Evolutionary conservation across 1,140 invertebrate genomes (phyloP).

Genomic region (Bradysia coprophila): DNA sequence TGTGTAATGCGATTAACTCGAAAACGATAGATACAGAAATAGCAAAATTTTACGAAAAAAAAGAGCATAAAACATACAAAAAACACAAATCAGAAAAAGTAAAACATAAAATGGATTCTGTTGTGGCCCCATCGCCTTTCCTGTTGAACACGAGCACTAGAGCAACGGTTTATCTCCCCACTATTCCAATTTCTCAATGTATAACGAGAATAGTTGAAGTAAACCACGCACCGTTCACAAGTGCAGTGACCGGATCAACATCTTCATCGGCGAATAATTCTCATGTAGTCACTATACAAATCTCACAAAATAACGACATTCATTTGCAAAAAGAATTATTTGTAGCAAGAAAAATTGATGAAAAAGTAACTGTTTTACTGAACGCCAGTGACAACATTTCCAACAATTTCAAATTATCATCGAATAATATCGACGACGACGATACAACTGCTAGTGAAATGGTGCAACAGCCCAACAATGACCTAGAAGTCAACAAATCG

Average conservation of each 20-base stretch:
- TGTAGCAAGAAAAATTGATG: slow-evolving; percentile 11
- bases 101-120: neutral
- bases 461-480: slow-evolving; percentile 16
- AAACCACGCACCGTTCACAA: slow-evolving; percentile 7
- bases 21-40: too few relatives aligned
- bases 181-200: neutral
- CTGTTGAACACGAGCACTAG: neutral
- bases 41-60: too few relatives aligned
- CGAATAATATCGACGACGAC: slow-evolving; percentile 2
- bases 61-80: too few relatives aligned
- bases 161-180: neutral
- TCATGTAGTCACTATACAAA: slow-evolving; percentile 20
- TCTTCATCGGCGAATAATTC: slow-evolving; percentile 10
- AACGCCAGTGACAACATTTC: slow-evolving; percentile 5
- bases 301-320: slow-evolving; percentile 2
- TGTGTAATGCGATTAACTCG: too few relatives aligned
- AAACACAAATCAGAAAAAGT: too few relatives aligned
- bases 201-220: neutral
- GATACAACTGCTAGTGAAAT: slow-evolving; percentile 7
- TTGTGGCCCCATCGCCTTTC: neutral
- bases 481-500: slow-evolving; percentile 28
- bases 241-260: slow-evolving; percentile 21
- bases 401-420: neutral
- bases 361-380: slow-evolving; percentile 5
- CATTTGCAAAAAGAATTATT: neutral